Conservation (phyloP, 2,113 vertebrate genomes). For the Bettongia penicillata region DNA sequence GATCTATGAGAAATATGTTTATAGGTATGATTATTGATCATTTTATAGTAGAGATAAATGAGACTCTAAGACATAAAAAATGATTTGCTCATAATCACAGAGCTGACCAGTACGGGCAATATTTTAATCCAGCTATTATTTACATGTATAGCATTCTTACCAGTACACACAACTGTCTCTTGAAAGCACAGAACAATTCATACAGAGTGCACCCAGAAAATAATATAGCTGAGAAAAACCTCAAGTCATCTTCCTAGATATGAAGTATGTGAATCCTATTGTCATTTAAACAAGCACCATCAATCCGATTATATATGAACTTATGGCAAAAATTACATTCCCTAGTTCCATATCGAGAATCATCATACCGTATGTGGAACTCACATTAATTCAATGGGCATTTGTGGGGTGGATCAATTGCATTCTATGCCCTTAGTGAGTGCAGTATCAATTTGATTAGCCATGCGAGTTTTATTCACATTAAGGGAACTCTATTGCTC, state of each 20-base stretch:
- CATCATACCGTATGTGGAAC: slow-evolving; percentile 9
- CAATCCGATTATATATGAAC: background rate
- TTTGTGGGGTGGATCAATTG: background rate
- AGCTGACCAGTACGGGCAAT: background rate
- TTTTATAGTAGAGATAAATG: background rate
- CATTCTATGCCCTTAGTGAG: background rate
- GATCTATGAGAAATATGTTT: background rate
- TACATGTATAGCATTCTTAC: background rate
- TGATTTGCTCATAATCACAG: background rate
- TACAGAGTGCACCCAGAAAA: background rate
- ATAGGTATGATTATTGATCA: background rate
- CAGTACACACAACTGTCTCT: background rate
- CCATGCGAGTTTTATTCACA: background rate
- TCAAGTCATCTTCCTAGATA: background rate
- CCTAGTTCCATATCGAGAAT: background rate
- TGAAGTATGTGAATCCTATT: background rate
- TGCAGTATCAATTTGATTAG: slow-evolving; percentile 5
- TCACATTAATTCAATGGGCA: background rate
- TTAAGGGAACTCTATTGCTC: background rate
- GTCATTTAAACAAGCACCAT: slow-evolving; percentile 1
- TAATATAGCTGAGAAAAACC: background rate
- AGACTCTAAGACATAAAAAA: background rate
- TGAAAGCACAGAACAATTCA: too few relatives aligned
- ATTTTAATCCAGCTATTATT: background rate
- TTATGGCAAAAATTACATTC: background rate